These are phyloP conservation scores for Montipora efflorescens DNA, from an alignment of 64 coral and sea anemone species.

Conservation along the genomic window DNA sequence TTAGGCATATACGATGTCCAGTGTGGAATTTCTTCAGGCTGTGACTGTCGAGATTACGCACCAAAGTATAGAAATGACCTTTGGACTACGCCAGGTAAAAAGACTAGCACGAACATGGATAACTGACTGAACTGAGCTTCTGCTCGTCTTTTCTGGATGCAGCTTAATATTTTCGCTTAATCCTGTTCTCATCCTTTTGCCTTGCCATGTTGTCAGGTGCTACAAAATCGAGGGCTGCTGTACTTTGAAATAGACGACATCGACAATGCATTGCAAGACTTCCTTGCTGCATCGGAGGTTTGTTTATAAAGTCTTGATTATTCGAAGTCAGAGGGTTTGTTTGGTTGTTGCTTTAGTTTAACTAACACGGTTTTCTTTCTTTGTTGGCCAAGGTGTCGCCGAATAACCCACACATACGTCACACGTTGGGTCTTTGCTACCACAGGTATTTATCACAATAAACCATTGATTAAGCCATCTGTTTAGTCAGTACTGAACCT, in stretches of 20 bases:
- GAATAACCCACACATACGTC: slow-evolving; percentile 82
- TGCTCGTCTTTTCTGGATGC: no score
- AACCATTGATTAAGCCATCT: not conserved
- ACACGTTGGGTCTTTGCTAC: slow-evolving; percentile 94
- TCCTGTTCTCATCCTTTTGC: not conserved
- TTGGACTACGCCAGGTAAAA: no score
- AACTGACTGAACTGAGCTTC: no score
- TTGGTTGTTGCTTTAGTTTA: not conserved
- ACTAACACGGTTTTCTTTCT: not conserved
- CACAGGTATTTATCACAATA: slow-evolving; percentile 77
- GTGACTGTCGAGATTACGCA: no score
- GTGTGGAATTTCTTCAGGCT: no score
- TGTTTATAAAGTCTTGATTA: not conserved
- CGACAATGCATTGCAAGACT: slow-evolving; percentile 93
- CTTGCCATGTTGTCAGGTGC: slow-evolving; percentile 53
- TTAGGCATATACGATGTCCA: not conserved
- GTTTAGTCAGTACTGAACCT: not conserved
- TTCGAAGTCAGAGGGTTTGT: not conserved
- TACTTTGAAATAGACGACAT: slow-evolving; percentile 92
- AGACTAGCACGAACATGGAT: no score
- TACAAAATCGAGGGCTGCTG: slow-evolving; percentile 96
- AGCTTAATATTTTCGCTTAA: no score
- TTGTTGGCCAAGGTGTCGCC: slow-evolving; percentile 69
- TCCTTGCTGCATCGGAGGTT: slow-evolving; percentile 87
- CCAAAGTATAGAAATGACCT: no score